These are phyloP conservation scores for Gastracanthus pulcherrimus DNA, from an alignment of 2,888 invertebrate genomes.

Conservation along the genomic window DNA sequence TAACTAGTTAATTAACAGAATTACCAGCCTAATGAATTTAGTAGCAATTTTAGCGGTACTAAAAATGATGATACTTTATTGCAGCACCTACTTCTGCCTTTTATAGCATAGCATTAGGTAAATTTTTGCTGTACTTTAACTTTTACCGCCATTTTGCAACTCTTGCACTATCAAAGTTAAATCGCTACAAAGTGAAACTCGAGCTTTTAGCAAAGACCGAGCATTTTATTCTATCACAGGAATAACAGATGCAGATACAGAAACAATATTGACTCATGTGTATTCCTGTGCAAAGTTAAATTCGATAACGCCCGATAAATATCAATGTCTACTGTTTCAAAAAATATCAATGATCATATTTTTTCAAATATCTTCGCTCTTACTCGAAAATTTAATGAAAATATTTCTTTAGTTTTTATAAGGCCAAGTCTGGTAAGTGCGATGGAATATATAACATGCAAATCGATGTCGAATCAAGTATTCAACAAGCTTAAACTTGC, in stretches of 20 bases:
- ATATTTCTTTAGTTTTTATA: neutral
- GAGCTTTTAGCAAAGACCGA: neutral
- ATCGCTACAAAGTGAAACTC: neutral
- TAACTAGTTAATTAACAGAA: neutral
- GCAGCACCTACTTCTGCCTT: neutral
- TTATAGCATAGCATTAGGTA: neutral
- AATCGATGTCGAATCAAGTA: constrained; percentile 14
- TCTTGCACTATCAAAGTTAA: neutral
- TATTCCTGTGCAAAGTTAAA: constrained; percentile 20
- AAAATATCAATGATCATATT: no score
- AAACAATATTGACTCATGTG: constrained; percentile 34
- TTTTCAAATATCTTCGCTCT: no score
- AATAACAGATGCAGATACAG: constrained; percentile 42
- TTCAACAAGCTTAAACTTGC: constrained; percentile 16
- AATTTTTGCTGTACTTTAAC: no score
- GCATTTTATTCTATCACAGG: neutral
- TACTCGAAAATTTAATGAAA: no score
- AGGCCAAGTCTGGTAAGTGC: neutral
- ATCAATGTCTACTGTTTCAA: no score
- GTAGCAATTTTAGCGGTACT: neutral
- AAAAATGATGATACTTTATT: constrained; percentile 4
- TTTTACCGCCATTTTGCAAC: neutral
- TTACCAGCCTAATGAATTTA: neutral
- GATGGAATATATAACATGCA: neutral
- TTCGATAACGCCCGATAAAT: neutral